Conservation (phyloP, 2,888 invertebrate species). For the Diadegma fenestrale region DNA sequence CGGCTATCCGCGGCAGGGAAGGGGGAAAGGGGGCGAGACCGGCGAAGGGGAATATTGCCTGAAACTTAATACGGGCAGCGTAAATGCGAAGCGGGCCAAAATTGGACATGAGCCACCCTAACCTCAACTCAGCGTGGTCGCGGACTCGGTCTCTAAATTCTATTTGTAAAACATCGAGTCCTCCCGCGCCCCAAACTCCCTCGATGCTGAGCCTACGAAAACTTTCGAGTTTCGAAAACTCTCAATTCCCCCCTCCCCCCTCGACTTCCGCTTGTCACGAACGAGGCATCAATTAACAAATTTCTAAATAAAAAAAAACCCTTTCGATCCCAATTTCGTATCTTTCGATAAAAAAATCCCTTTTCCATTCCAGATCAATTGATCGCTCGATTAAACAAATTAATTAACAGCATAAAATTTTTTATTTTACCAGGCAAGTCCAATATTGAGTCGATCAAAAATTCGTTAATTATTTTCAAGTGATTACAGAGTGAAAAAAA, state of each 20-base stretch:
- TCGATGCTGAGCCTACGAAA: constrained; percentile 19
- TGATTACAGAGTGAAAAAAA: too few relatives aligned
- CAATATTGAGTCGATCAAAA: too few relatives aligned
- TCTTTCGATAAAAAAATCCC: neutral
- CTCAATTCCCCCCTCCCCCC: neutral
- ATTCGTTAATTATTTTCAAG: too few relatives aligned
- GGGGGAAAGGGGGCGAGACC: neutral
- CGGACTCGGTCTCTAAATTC: constrained; percentile 78
- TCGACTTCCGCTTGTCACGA: neutral
- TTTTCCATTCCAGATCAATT: neutral
- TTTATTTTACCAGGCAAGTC: too few relatives aligned
- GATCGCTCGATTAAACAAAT: too few relatives aligned
- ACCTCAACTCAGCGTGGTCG: constrained; percentile 76
- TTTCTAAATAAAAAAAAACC: neutral
- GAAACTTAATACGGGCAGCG: constrained; percentile 84
- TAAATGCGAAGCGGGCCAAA: constrained; percentile 83
- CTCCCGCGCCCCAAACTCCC: constrained; percentile 79
- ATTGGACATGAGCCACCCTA: constrained; percentile 85
- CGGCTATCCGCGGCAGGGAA: neutral
- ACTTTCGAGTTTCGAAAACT: constrained; percentile 12
- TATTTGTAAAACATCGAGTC: constrained; percentile 85
- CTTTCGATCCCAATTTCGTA: too few relatives aligned
- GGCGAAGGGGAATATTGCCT: constrained; percentile 79
- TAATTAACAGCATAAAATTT: too few relatives aligned
- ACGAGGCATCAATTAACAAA: neutral